Evolutionary conservation across 2,888 invertebrate genomes (phyloP).

Genomic region (Noctua pronuba): DNA sequence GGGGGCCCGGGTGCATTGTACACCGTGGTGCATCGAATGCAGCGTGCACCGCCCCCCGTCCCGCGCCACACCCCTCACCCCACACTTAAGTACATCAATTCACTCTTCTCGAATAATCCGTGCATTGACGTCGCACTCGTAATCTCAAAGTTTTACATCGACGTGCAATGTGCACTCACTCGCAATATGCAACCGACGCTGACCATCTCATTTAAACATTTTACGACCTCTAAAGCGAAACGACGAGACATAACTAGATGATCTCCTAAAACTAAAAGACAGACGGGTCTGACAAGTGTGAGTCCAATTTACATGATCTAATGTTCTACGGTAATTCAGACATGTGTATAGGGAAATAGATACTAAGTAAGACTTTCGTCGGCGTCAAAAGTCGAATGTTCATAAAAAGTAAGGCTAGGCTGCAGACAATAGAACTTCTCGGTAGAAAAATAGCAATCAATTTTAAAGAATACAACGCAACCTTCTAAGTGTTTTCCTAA

Average conservation of each 20-base stretch:
- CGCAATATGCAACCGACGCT: conserved; percentile 73
- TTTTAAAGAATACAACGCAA: not conserved
- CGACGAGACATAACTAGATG: conserved; percentile 56
- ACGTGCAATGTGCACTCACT: conserved; percentile 72
- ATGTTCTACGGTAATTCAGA: not conserved
- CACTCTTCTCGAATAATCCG: conserved; percentile 86
- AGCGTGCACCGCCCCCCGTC: conserved; percentile 68
- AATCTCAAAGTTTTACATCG: conserved; percentile 78
- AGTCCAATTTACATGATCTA: conserved; percentile 24
- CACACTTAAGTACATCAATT: conserved; percentile 75
- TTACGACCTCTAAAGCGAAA: conserved; percentile 68
- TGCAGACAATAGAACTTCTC: not conserved
- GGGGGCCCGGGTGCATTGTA: conserved; percentile 78
- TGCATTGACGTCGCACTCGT: conserved; percentile 85
- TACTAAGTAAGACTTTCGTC: not conserved
- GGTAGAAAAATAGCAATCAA: not conserved
- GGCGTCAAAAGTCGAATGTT: not conserved
- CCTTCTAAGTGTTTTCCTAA: not conserved
- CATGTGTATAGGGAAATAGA: not conserved
- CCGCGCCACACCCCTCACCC: conserved; percentile 62
- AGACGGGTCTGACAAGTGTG: conserved; percentile 22
- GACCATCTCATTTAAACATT: conserved; percentile 70
- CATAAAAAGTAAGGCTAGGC: not conserved
- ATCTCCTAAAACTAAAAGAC: conserved; percentile 43
- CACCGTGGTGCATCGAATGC: conserved; percentile 79